A percentile compares a stretch with the other conserved stretches of the same genome.
These are phyloP conservation scores for Homarus gammarus DNA, from an alignment of 2,888 invertebrate genomes.

Conservation along the genomic window DNA sequence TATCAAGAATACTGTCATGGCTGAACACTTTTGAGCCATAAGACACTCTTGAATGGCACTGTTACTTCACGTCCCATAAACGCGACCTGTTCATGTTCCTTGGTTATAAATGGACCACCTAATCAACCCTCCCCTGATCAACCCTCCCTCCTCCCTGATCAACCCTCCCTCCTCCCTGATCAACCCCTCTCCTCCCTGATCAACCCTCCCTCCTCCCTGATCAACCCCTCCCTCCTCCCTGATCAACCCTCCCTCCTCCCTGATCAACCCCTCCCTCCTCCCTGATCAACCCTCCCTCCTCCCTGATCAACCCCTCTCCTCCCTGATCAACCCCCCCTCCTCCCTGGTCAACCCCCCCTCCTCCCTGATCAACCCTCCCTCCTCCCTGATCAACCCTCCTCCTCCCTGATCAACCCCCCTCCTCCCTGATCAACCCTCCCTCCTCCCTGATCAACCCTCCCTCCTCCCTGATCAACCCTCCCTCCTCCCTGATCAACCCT, in stretches of 20 bases:
- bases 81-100: not conserved
- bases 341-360: too few species aligned
- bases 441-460: not conserved
- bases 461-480: too few species aligned
- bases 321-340: too few species aligned
- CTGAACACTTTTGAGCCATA: too few species aligned
- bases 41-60: too few species aligned
- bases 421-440: too few species aligned
- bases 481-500: too few species aligned
- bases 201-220: not conserved
- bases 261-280: not conserved
- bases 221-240: not conserved
- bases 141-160: not conserved
- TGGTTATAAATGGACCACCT: not conserved
- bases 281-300: too few species aligned
- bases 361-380: too few species aligned
- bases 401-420: too few species aligned
- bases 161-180: slow-evolving; percentile 6
- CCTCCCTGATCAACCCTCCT: not conserved
- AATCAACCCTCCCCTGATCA: not conserved
- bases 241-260: not conserved
- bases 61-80: not conserved
- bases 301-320: too few species aligned
- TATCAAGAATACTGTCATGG: not conserved
- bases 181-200: not conserved